Conservation (phyloP, 2,113 vertebrate species). For the Eurystomus gularis region DNA sequence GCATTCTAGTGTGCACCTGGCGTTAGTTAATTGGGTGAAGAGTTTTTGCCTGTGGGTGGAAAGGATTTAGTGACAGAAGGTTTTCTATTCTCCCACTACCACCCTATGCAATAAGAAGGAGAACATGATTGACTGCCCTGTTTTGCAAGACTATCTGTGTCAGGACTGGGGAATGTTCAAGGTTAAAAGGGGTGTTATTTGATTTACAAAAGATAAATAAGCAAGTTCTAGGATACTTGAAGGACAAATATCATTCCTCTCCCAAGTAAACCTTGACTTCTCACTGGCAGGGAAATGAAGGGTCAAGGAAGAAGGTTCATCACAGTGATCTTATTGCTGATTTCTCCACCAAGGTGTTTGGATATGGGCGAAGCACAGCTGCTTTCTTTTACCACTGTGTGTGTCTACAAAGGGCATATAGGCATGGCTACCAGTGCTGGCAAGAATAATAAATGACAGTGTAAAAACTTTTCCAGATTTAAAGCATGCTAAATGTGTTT, state of each 20-base stretch:
- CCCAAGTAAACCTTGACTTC: slow-evolving; percentile 10
- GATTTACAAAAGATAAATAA: slow-evolving; percentile 58
- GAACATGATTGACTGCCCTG: slow-evolving; percentile 55
- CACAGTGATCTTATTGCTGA: not conserved
- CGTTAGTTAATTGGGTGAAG: slow-evolving; percentile 75
- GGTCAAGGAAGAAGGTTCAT: not conserved
- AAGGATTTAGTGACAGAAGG: slow-evolving; percentile 73
- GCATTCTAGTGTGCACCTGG: slow-evolving; percentile 76
- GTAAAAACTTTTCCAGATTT: not conserved
- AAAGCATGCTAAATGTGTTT: not conserved
- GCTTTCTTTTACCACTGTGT: not conserved
- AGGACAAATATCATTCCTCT: not conserved
- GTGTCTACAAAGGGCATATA: not conserved
- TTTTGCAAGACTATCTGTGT: slow-evolving; percentile 63
- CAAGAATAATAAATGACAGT: not conserved
- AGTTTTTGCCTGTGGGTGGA: slow-evolving; percentile 70
- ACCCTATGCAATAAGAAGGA: slow-evolving; percentile 51
- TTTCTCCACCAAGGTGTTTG: slow-evolving; percentile 8
- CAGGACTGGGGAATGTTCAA: slow-evolving; percentile 20
- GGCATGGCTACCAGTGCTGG: not conserved
- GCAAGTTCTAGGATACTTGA: not conserved
- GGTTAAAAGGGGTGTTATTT: slow-evolving; percentile 46
- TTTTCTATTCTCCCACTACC: slow-evolving; percentile 52
- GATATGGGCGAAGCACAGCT: not conserved
- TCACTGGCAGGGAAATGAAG: not conserved